phyloP scores from a whole-genome alignment of 2,113 vertebrate species.

The Raja brachyura region DNA sequence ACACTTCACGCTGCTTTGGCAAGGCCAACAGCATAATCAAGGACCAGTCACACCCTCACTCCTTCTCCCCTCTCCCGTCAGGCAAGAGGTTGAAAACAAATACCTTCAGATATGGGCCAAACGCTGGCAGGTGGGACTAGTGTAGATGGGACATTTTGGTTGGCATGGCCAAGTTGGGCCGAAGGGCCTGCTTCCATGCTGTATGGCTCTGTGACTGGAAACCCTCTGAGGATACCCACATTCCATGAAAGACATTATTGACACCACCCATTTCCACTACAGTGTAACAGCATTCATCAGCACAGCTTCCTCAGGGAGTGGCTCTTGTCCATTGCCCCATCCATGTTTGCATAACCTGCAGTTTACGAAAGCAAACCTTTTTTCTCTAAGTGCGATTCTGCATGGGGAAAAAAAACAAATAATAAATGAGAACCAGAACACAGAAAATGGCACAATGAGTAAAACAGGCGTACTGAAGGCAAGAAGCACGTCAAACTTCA shows the following conservation, averaged over 20 bases:
- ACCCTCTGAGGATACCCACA: not conserved
- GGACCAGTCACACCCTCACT: no score
- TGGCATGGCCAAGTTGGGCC: no score
- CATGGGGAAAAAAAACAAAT: not conserved
- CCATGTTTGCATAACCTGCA: slow-evolving; percentile 17
- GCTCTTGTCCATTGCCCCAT: not conserved
- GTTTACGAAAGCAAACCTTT: slow-evolving; percentile 8
- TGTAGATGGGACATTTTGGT: no score
- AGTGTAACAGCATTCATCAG: not conserved
- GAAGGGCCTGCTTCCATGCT: no score
- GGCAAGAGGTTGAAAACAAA: no score
- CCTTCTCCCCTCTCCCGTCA: no score
- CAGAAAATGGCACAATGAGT: not conserved
- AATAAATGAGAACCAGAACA: not conserved
- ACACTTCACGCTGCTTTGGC: no score
- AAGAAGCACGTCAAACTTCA: not conserved
- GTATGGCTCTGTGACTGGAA: no score
- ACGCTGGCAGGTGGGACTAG: no score
- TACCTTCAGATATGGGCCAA: no score
- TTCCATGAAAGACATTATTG: not conserved
- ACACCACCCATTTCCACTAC: slow-evolving; percentile 7
- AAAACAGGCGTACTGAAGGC: not conserved
- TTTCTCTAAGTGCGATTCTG: not conserved
- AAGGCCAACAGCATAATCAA: no score
- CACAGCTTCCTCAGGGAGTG: slow-evolving; percentile 4